phyloP scores from a whole-genome alignment of 2,113 vertebrate genomes.

The Stegastes partitus region DNA sequence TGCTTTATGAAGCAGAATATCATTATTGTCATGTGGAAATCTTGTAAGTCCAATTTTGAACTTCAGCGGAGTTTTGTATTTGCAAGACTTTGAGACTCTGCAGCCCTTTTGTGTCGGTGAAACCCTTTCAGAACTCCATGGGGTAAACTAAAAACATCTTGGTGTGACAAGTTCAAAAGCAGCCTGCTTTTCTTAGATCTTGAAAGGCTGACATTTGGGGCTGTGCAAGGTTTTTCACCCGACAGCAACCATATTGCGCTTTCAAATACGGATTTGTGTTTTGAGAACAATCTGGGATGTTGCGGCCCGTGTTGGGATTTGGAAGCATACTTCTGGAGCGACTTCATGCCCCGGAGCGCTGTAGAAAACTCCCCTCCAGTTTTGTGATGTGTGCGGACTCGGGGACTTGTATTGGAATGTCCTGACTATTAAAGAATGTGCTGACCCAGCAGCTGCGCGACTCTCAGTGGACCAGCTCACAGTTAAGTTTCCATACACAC shows the following conservation, averaged over 20 bases:
- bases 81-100: neutral
- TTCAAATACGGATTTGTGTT: conserved; percentile 33
- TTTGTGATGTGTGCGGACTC: conserved; percentile 38
- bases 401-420: conserved; percentile 38
- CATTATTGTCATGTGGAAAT: conserved; percentile 28
- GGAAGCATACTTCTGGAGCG: conserved; percentile 20
- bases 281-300: conserved; percentile 36
- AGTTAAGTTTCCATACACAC: conserved; percentile 53
- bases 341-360: conserved; percentile 17
- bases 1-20: conserved; percentile 48
- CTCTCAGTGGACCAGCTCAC: conserved; percentile 60
- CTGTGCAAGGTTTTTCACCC: conserved; percentile 39
- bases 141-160: conserved; percentile 5
- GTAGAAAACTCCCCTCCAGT: conserved; percentile 26
- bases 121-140: conserved; percentile 19
- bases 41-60: conserved; percentile 14
- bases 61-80: conserved; percentile 30
- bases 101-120: conserved; percentile 2
- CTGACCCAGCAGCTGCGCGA: conserved; percentile 75
- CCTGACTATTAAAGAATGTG: conserved; percentile 71
- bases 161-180: conserved; percentile 26
- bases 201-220: conserved; percentile 36
- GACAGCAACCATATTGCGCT: conserved; percentile 4
- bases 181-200: conserved; percentile 20
- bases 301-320: conserved; percentile 46